Conservation (phyloP, 2,113 vertebrate species). For the Ceyx melanurus region DNA sequence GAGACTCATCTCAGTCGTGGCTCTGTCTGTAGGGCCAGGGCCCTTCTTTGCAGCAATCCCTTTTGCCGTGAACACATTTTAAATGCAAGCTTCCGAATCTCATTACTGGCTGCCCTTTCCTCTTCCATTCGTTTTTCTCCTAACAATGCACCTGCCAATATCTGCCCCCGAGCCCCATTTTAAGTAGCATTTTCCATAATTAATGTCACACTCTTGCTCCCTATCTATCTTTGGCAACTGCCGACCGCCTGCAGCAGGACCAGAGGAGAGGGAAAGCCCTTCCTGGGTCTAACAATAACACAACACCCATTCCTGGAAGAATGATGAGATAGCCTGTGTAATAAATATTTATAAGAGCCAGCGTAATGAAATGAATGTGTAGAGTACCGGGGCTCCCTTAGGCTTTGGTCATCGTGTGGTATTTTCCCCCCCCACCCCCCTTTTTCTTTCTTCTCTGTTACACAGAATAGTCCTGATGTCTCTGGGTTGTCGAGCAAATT, state of each 20-base stretch:
- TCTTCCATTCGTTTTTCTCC: conserved; percentile 19
- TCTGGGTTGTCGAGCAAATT: conserved; percentile 68
- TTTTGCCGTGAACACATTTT: background rate
- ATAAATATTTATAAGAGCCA: conserved; percentile 74
- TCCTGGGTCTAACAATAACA: conserved; percentile 29
- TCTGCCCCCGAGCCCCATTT: conserved; percentile 48
- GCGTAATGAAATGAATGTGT: conserved; percentile 65
- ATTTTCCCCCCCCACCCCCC: conserved; percentile 15
- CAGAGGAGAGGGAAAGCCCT: conserved; percentile 20
- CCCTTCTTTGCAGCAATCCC: background rate
- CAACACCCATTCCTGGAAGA: conserved; percentile 52
- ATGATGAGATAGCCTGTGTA: conserved; percentile 41
- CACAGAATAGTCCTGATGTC: conserved; percentile 62
- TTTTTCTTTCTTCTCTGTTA: conserved; percentile 52
- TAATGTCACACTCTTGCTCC: conserved; percentile 38
- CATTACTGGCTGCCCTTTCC: conserved; percentile 15
- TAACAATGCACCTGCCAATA: conserved; percentile 57
- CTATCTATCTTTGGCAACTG: conserved; percentile 27
- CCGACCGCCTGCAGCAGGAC: conserved; percentile 18
- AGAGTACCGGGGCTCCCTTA: conserved; percentile 49
- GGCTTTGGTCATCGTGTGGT: conserved; percentile 50
- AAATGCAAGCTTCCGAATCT: conserved; percentile 20
- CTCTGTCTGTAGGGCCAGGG: background rate
- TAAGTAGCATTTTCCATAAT: conserved; percentile 49
- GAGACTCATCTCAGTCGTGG: rapidly evolving